Evolutionary conservation across 1,140 invertebrate genomes (phyloP).

Genomic region (Bursaphelenchus mucronatus): DNA sequence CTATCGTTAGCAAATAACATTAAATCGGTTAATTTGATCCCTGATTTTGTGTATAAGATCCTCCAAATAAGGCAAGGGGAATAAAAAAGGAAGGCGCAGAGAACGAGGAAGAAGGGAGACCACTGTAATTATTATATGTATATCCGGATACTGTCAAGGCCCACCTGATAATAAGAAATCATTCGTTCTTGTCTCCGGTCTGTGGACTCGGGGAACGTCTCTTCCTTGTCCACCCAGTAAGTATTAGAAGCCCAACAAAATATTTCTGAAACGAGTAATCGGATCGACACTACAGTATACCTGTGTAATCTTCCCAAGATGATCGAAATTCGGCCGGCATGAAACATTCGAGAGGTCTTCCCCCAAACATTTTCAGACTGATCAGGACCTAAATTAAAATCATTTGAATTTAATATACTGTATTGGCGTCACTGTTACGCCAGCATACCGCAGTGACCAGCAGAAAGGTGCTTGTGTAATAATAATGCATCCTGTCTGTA

Average conservation of each 20-base stretch:
- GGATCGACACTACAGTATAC: constrained; percentile 7
- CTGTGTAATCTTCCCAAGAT: constrained; percentile 60
- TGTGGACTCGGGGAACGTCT: constrained; percentile 43
- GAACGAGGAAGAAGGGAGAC: constrained; percentile 21
- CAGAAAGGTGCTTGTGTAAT: constrained; percentile 55
- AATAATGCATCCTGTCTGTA: constrained; percentile 41
- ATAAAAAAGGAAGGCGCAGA: constrained; percentile 58
- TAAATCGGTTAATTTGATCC: constrained; percentile 58
- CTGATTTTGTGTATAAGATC: constrained; percentile 36
- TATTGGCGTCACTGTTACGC: constrained; percentile 6
- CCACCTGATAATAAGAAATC: constrained; percentile 65
- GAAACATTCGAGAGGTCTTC: constrained; percentile 55
- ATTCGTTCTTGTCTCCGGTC: constrained; percentile 42
- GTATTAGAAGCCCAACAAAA: constrained; percentile 59
- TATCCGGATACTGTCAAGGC: constrained; percentile 62
- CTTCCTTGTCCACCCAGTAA: constrained; percentile 32
- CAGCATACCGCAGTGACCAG: constrained; percentile 53
- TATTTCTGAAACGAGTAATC: constrained; percentile 55
- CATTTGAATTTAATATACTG: constrained; percentile 17
- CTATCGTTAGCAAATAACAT: constrained; percentile 55
- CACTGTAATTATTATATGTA: not conserved
- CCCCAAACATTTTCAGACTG: constrained; percentile 59
- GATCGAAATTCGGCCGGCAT: constrained; percentile 57
- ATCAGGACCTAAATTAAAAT: constrained; percentile 53
- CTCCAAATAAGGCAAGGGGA: constrained; percentile 55